phyloP scores from a whole-genome alignment of 2,888 invertebrate species.

The Branchellion lobata region DNA sequence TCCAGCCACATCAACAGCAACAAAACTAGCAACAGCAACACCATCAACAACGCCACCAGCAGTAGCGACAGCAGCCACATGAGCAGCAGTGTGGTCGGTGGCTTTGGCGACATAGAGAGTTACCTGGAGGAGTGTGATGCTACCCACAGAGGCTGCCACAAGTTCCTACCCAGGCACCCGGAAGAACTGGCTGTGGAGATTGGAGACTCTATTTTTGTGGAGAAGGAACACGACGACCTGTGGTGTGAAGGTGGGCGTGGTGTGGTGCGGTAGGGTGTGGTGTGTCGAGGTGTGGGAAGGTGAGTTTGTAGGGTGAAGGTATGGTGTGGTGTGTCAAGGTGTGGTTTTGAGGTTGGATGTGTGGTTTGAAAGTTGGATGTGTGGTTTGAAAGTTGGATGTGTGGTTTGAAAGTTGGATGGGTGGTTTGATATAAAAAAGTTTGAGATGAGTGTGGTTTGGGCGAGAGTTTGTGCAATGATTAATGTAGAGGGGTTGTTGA shows the following conservation, averaged over 20 bases:
- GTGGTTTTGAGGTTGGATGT: too few species aligned
- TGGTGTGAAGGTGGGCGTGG: slow-evolving; percentile 96
- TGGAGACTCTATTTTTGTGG: slow-evolving; percentile 91
- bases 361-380: too few species aligned
- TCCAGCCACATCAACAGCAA: neutral
- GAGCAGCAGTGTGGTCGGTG: slow-evolving; percentile 10
- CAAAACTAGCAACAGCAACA: neutral
- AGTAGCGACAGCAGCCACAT: slow-evolving; percentile 19
- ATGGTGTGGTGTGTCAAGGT: too few species aligned
- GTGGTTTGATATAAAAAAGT: neutral
- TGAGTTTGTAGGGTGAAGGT: too few species aligned
- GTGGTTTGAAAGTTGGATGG: neutral
- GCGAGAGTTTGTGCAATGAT: too few species aligned
- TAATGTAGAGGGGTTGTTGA: too few species aligned
- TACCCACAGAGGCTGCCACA: slow-evolving; percentile 90
- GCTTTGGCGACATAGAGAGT: slow-evolving; percentile 37
- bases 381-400: neutral
- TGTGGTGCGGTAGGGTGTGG: neutral
- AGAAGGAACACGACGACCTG: slow-evolving; percentile 82
- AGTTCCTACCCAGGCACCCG: slow-evolving; percentile 89
- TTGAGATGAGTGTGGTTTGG: neutral
- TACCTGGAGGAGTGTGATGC: slow-evolving; percentile 80
- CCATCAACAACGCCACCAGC: neutral
- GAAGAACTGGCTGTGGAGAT: slow-evolving; percentile 96
- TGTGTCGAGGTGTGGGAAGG: neutral